Base-by-base conservation (phyloP, 2,888 invertebrate species). In the Plagodis pulveraria region DNA sequence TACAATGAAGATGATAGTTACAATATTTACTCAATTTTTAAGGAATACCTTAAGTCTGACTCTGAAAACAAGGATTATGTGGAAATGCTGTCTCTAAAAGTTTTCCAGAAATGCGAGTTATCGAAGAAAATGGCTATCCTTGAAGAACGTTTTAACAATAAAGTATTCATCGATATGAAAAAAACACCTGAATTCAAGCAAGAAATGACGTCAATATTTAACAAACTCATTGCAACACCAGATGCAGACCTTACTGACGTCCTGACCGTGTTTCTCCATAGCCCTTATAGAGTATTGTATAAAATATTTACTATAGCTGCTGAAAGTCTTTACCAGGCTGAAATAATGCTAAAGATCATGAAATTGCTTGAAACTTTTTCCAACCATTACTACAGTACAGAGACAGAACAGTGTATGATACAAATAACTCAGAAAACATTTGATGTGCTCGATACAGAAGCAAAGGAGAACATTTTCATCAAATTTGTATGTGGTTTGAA, bases 261-360 rank as follows among this genome's bases (percentile, higher is more conserved):
- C 11, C 72, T 89, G 38, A 75, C 72, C 59, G 64, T 86, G 6
- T 91, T 92, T 63, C 56, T 90, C 8, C 91, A 91, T 70, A 89
- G 80, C 63, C 92, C 92, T 2, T 73, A 70, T 48, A 66, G 78
- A 63, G 82, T 87, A 6, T 89, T 76, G 55, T 66, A 50, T 7
- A 89, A 83, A 74, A 83, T 90, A 71, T 87, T 89, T 65, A 66
- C 58, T 36, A 66, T 85, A 32, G 89, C 89, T 8, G 60, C 79
- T 54, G 86, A 89, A 63, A 90, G 85, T 60, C 43, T 56, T 6
- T 80, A 84, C 43, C 85, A 90, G 69, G 72, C 76, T 44, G 73
- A 83, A 33, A 82, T 89, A 22, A 91, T 91, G 89, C 51, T 84
- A 7, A 80, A 78, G 64, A 71, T 82, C 7, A 84, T 90, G 76